Percentiles rank a stretch among this genome's conserved stretches.
Evolutionary conservation across 2,113 vertebrate genomes (phyloP).

Genomic region (Phocoena phocoena): DNA sequence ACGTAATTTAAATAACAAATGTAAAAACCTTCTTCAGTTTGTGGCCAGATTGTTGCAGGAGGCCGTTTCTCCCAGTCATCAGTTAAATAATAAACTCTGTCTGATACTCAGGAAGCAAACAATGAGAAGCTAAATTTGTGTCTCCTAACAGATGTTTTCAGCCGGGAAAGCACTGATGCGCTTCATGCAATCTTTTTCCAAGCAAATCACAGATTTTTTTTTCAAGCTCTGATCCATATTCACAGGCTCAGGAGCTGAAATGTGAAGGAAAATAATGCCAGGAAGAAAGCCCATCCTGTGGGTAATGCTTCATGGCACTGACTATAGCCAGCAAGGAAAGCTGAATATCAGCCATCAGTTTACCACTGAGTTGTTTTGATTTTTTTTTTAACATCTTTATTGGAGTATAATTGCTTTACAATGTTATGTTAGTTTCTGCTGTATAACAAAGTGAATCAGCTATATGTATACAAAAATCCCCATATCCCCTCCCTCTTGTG

Average conservation of each 20-base stretch:
- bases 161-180: neutral
- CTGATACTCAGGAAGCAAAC: conserved; percentile 40
- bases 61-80: conserved; percentile 18
- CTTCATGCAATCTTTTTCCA: conserved; percentile 50
- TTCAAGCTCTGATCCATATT: conserved; percentile 35
- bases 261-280: conserved; percentile 21
- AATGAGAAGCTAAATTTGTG: conserved; percentile 52
- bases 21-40: neutral
- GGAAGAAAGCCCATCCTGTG: neutral
- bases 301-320: neutral
- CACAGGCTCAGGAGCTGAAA: conserved; percentile 32
- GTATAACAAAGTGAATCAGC: too few relatives aligned
- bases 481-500: too few relatives aligned
- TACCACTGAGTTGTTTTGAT: neutral
- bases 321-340: neutral
- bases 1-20: neutral
- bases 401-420: too few relatives aligned
- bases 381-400: neutral
- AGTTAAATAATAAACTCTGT: conserved; percentile 57
- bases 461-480: too few relatives aligned
- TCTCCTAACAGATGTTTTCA: conserved; percentile 62
- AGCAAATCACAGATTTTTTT: conserved; percentile 10
- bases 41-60: neutral
- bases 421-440: too few relatives aligned
- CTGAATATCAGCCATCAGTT: neutral